Conservation (phyloP, 2,888 invertebrate species). For the Acanthopleura granulata region DNA sequence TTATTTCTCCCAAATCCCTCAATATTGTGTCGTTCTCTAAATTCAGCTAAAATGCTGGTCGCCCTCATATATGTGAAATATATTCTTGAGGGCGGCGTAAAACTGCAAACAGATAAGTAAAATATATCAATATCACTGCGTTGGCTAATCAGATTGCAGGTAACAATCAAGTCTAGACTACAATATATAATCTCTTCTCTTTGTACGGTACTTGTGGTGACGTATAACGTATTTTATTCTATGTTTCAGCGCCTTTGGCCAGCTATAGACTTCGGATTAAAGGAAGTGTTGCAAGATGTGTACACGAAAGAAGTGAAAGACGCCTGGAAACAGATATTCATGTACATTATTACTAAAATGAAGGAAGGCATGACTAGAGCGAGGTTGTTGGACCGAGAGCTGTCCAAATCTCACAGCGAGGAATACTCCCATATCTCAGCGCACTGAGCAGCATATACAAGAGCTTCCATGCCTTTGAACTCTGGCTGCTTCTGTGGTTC, state of each 20-base stretch:
- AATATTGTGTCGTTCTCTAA: no score
- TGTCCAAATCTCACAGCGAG: background rate
- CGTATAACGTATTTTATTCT: background rate
- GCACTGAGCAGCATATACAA: background rate
- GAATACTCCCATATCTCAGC: background rate
- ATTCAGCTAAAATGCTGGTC: no score
- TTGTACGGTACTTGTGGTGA: background rate
- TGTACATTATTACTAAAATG: slow-evolving; percentile 38
- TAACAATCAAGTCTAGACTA: no score
- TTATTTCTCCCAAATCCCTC: no score
- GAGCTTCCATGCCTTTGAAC: no score
- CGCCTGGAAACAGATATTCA: slow-evolving; percentile 36
- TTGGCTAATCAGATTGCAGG: no score
- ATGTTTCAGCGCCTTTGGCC: slow-evolving; percentile 38
- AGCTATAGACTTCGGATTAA: slow-evolving; percentile 30
- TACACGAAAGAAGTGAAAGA: slow-evolving; percentile 35
- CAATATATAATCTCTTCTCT: no score
- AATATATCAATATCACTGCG: no score
- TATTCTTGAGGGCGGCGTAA: no score
- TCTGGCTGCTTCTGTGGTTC: no score
- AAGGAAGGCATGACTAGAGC: slow-evolving; percentile 30
- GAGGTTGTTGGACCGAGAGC: background rate
- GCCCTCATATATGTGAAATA: no score
- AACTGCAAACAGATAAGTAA: no score
- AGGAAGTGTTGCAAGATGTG: slow-evolving; percentile 28